A percentile compares a stretch with the other conserved stretches of the same genome.
These are phyloP conservation scores for Trachelus stipa DNA, from an alignment of 2,888 invertebrate species.

Conservation along the genomic window DNA sequence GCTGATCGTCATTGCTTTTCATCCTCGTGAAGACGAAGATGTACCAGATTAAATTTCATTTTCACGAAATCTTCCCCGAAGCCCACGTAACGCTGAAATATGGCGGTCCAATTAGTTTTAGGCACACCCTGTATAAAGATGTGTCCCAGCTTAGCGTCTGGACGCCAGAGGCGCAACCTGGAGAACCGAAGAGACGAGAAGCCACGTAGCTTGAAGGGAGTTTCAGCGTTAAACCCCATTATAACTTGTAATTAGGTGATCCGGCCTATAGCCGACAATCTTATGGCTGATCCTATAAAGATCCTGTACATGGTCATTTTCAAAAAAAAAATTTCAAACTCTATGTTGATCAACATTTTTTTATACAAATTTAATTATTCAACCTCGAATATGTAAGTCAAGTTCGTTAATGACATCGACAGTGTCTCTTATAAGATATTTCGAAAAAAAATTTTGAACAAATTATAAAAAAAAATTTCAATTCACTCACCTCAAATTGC, in stretches of 20 bases:
- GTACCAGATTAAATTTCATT: not conserved
- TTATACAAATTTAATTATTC: too few relatives aligned
- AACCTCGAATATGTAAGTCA: not conserved
- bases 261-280: conserved; percentile 11
- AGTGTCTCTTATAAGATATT: too few relatives aligned
- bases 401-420: too few relatives aligned
- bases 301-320: not conserved
- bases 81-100: conserved; percentile 3
- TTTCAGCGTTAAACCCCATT: conserved; percentile 35
- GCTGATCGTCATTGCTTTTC: not conserved
- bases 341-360: too few relatives aligned
- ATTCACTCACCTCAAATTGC: too few relatives aligned
- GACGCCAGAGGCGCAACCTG: conserved; percentile 16
- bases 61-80: not conserved
- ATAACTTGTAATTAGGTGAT: conserved; percentile 47
- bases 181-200: conserved; percentile 5
- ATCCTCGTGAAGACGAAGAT: not conserved
- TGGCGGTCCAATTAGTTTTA: conserved; percentile 30
- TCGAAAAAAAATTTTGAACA: too few relatives aligned
- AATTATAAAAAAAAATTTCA: too few relatives aligned
- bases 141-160: conserved; percentile 15
- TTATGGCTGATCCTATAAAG: not conserved
- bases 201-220: conserved; percentile 16
- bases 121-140: conserved; percentile 24
- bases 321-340: not conserved